A percentile compares a stretch with the other conserved stretches of the same genome.
Conservation (phyloP, 2,888 invertebrate genomes). For the Pachliopta kotzebuea region DNA sequence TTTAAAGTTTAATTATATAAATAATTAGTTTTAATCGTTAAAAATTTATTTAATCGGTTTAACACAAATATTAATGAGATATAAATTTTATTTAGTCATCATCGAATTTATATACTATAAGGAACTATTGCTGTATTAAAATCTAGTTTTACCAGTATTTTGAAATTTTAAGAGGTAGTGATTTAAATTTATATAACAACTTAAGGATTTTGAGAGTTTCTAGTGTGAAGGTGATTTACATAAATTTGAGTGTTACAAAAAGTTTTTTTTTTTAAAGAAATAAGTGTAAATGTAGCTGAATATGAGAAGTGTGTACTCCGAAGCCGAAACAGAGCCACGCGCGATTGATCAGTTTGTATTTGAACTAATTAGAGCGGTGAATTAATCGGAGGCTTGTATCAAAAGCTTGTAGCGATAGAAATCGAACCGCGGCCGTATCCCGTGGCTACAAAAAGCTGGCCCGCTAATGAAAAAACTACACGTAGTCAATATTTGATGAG, state of each 20-base stretch:
- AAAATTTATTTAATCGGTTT: not conserved
- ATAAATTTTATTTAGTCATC: not conserved
- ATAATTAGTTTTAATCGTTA: not conserved
- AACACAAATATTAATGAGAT: not conserved
- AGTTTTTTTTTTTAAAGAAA: not conserved
- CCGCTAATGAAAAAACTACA: slow-evolving; percentile 78
- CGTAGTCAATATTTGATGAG: slow-evolving; percentile 80
- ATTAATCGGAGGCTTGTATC: slow-evolving; percentile 37
- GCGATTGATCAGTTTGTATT: slow-evolving; percentile 7
- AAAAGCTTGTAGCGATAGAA: slow-evolving; percentile 57
- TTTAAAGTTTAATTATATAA: not conserved
- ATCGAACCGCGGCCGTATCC: slow-evolving; percentile 55
- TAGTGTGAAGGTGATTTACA: too few species aligned
- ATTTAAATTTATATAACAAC: too few species aligned
- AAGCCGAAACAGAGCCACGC: not conserved
- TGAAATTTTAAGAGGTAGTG: too few species aligned
- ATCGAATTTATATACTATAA: not conserved
- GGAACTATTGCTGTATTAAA: slow-evolving; percentile 1
- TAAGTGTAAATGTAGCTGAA: not conserved
- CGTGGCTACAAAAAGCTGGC: slow-evolving; percentile 62
- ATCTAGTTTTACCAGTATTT: not conserved
- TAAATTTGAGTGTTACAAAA: too few species aligned
- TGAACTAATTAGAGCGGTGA: slow-evolving; percentile 22
- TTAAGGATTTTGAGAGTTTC: too few species aligned
- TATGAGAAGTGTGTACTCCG: too few species aligned